Percentiles rank a stretch among this genome's conserved stretches.
These are phyloP conservation scores for Drosophila parvula DNA, from an alignment of 1,140 invertebrate genomes.

Conservation along the genomic window DNA sequence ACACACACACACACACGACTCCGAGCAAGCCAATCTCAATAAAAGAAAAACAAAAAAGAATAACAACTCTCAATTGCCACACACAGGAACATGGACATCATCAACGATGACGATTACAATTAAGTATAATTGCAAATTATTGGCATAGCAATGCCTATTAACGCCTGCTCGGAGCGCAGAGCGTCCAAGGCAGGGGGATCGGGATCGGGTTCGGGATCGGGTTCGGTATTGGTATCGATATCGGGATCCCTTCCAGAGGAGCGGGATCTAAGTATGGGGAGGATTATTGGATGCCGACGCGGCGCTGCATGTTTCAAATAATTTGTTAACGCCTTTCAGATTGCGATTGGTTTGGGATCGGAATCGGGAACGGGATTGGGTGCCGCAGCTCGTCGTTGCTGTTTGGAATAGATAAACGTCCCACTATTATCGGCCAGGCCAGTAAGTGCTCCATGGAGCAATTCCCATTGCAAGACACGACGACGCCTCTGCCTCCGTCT, in stretches of 20 bases:
- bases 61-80: constrained; percentile 44
- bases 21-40: constrained; percentile 67
- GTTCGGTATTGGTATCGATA: neutral
- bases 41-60: constrained; percentile 57
- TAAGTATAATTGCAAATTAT: constrained; percentile 81
- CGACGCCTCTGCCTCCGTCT: constrained; percentile 67
- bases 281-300: constrained; percentile 69
- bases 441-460: constrained; percentile 36
- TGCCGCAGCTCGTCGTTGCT: constrained; percentile 13
- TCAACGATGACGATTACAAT: constrained; percentile 68
- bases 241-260: neutral
- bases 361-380: constrained; percentile 12
- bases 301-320: constrained; percentile 76
- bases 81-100: constrained; percentile 43
- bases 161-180: constrained; percentile 60
- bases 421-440: constrained; percentile 57
- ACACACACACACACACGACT: constrained; percentile 33
- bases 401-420: constrained; percentile 67
- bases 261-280: neutral
- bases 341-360: constrained; percentile 52
- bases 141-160: constrained; percentile 79
- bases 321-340: constrained; percentile 71
- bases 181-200: constrained; percentile 2
- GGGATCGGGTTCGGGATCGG: neutral
- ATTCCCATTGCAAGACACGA: constrained; percentile 56